Conservation (phyloP, 2,888 invertebrate species). For the Candidula unifasciata region DNA sequence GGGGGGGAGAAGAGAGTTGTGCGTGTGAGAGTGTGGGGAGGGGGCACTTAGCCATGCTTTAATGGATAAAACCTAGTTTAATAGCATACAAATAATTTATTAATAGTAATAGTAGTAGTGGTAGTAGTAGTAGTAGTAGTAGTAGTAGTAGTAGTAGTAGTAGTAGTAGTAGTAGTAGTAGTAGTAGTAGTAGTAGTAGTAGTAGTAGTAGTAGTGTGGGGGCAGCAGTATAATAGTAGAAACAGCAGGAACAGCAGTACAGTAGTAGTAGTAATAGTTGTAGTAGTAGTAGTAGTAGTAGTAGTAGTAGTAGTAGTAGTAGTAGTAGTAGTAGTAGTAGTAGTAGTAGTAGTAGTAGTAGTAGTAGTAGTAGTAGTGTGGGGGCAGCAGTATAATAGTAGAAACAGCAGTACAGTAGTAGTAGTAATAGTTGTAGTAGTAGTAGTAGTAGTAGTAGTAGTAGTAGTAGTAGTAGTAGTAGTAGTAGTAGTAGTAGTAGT, state of each 20-base stretch:
- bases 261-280: neutral
- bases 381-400: neutral
- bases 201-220: too few species aligned
- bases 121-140: slow-evolving; percentile 33
- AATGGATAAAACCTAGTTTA: too few species aligned
- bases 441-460: slow-evolving; percentile 30
- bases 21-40: neutral
- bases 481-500: slow-evolving; percentile 44
- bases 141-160: too few species aligned
- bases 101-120: slow-evolving; percentile 32
- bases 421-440: slow-evolving; percentile 16
- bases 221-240: neutral
- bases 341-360: neutral
- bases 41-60: neutral
- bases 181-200: slow-evolving; percentile 7
- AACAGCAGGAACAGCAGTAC: neutral
- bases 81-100: too few species aligned
- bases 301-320: neutral
- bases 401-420: slow-evolving; percentile 2
- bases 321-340: neutral
- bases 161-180: too few species aligned
- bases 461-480: slow-evolving; percentile 25
- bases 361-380: neutral
- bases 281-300: neutral
- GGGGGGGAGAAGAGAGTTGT: neutral